Evolutionary conservation across 2,797 vertebrate genomes (phyloP).

Genomic region (Rhyacichthys aspro): DNA sequence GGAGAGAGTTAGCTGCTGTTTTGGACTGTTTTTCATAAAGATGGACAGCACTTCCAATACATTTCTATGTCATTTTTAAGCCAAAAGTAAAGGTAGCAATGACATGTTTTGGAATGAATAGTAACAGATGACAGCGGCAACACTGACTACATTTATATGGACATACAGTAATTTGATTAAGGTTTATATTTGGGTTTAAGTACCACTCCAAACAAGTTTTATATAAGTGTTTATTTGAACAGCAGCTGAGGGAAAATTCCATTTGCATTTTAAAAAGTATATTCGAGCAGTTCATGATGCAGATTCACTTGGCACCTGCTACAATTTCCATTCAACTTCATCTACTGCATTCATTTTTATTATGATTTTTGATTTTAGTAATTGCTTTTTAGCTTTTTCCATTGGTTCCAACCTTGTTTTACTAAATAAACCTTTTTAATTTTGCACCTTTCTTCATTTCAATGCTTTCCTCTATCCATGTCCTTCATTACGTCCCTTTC

Average conservation of each 20-base stretch:
- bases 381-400: too few relatives aligned
- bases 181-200: neutral
- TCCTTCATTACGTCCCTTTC: too few relatives aligned
- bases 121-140: constrained; percentile 4
- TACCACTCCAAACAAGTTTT: neutral
- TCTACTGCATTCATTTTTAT: too few relatives aligned
- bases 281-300: too few relatives aligned
- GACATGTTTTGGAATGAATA: constrained; percentile 6
- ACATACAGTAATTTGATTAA: neutral
- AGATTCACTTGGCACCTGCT: too few relatives aligned
- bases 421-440: too few relatives aligned
- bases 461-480: too few relatives aligned
- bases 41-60: constrained; percentile 1
- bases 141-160: neutral
- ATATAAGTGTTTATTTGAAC: too few relatives aligned
- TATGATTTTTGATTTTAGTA: too few relatives aligned
- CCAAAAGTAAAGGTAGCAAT: constrained; percentile 3
- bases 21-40: neutral
- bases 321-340: too few relatives aligned
- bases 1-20: neutral
- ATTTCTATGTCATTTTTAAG: neutral
- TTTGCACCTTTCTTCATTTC: too few relatives aligned
- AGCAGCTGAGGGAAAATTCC: neutral
- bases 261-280: neutral
- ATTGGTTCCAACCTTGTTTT: too few relatives aligned